A percentile compares a stretch with the other conserved stretches of the same genome.
These are phyloP conservation scores for Procambarus clarkii DNA, from an alignment of 1,140 invertebrate species.

Conservation along the genomic window DNA sequence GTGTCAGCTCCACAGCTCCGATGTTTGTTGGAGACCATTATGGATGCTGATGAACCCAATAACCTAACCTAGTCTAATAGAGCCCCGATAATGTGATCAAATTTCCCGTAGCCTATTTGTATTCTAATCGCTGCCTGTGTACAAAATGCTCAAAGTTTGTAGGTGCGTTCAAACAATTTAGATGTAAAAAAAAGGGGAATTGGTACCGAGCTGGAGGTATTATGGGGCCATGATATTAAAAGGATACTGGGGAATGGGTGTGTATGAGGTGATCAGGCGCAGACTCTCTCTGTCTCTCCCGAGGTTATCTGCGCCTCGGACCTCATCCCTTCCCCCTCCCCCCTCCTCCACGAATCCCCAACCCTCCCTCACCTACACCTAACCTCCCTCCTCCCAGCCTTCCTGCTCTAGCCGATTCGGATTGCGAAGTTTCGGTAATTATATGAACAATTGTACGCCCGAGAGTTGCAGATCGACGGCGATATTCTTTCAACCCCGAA, in stretches of 20 bases:
- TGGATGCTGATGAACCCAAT: constrained; percentile 61
- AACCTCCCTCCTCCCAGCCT: not conserved
- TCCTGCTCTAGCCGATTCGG: not conserved
- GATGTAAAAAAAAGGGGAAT: constrained; percentile 37
- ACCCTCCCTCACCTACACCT: not conserved
- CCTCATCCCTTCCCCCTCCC: no score
- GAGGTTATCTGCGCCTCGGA: not conserved
- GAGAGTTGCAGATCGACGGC: not conserved
- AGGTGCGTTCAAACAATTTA: constrained; percentile 37
- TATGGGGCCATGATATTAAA: constrained; percentile 59
- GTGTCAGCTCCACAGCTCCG: constrained; percentile 47
- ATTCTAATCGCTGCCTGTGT: constrained; percentile 48
- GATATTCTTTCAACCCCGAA: not conserved
- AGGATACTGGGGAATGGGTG: constrained; percentile 34
- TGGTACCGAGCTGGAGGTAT: constrained; percentile 25
- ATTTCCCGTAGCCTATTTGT: constrained; percentile 41
- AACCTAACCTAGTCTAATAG: constrained; percentile 59
- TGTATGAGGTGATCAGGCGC: constrained; percentile 38
- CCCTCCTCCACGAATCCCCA: no score
- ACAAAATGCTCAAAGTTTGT: constrained; percentile 57
- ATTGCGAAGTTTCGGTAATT: not conserved
- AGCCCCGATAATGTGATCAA: constrained; percentile 53
- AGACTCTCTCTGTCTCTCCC: constrained; percentile 17
- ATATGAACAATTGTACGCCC: not conserved
- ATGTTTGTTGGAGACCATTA: constrained; percentile 51